Conservation (phyloP, 92 coral and sea anemone species). For the Porites cylindrica region DNA sequence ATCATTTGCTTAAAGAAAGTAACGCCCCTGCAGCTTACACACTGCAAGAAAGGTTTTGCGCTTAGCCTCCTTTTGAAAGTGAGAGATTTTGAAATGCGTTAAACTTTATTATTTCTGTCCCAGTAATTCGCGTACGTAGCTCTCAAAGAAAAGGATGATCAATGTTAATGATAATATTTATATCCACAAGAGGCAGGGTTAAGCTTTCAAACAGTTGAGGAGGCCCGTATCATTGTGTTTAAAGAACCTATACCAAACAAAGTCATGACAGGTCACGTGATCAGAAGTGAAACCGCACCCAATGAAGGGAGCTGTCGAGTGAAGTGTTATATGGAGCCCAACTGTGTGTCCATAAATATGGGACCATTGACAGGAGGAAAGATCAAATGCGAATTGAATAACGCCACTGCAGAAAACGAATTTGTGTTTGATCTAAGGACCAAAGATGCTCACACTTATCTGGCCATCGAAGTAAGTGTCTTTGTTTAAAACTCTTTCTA, state of each 20-base stretch:
- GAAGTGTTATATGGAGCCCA: conserved; percentile 30
- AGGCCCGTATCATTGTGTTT: background rate
- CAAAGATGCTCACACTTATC: background rate
- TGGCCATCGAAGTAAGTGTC: conserved; percentile 17
- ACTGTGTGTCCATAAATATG: conserved; percentile 35
- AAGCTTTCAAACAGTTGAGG: background rate
- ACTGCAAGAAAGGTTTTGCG: no score
- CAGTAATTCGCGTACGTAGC: no score
- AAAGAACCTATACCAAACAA: conserved; percentile 9
- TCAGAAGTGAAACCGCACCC: background rate
- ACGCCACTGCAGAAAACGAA: conserved; percentile 4
- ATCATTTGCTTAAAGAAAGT: no score
- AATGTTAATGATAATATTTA: no score
- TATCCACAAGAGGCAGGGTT: no score
- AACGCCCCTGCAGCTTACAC: no score
- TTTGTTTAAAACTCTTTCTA: no score
- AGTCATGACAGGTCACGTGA: conserved; percentile 13
- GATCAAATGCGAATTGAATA: conserved; percentile 8
- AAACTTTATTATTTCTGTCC: no score
- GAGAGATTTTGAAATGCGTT: no score
- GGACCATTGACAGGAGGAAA: conserved; percentile 22
- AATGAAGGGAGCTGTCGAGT: conserved; percentile 45
- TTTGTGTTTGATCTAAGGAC: background rate
- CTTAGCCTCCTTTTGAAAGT: no score
- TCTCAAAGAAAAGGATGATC: no score